Evolutionary conservation across 2,888 invertebrate genomes (phyloP).

Genomic region (Antheraea yamamai): DNA sequence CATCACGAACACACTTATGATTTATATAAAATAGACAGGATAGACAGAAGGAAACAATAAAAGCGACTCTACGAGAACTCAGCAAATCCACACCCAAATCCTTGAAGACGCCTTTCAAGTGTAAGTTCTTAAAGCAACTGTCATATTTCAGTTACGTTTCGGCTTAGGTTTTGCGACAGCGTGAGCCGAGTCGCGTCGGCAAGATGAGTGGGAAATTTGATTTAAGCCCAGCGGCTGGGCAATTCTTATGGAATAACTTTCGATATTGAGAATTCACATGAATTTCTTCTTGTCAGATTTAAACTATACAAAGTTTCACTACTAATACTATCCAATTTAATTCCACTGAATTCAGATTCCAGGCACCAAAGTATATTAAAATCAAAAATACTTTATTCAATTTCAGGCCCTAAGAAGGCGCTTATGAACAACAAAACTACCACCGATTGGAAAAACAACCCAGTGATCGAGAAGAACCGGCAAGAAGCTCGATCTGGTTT

Average conservation of each 20-base stretch:
- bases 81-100: constrained; percentile 7
- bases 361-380: no score
- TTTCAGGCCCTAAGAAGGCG: no score
- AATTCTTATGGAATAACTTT: neutral
- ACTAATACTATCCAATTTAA: no score
- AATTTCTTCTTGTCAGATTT: no score
- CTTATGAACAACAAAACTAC: no score
- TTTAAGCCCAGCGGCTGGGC: neutral
- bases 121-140: constrained; percentile 5
- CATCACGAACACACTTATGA: neutral
- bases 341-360: no score
- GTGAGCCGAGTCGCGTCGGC: neutral
- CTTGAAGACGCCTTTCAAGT: neutral
- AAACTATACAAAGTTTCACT: no score
- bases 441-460: no score
- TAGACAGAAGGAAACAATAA: neutral
- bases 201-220: constrained; percentile 3
- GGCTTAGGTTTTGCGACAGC: neutral
- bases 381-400: no score
- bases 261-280: neutral
- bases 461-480: no score
- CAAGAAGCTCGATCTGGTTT: no score
- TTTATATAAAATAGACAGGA: neutral
- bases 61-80: neutral
- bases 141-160: constrained; percentile 6